Conservation (phyloP, 2,113 vertebrate species). For the Pagrus major region DNA sequence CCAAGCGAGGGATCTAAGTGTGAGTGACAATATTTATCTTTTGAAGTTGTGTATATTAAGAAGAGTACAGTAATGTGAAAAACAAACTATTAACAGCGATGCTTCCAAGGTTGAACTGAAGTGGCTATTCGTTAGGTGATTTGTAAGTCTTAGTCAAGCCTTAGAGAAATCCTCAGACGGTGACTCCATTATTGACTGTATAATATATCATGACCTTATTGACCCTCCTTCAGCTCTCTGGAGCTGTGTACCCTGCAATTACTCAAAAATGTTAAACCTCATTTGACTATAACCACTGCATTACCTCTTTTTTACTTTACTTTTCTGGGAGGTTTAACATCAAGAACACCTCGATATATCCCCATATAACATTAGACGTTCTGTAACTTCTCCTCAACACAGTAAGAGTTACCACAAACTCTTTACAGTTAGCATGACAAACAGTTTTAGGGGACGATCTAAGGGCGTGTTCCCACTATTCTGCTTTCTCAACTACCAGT, state of each 20-base stretch:
- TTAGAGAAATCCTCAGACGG: slow-evolving; percentile 31
- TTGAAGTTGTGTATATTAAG: slow-evolving; percentile 63
- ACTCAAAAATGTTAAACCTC: slow-evolving; percentile 47
- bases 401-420: slow-evolving; percentile 3
- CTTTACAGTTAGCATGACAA: slow-evolving; percentile 61
- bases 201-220: slow-evolving; percentile 4
- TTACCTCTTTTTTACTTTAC: slow-evolving; percentile 50
- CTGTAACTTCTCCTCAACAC: slow-evolving; percentile 11
- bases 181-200: slow-evolving; percentile 5
- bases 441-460: slow-evolving; percentile 44
- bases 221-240: slow-evolving; percentile 40
- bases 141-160: slow-evolving; percentile 24
- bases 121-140: slow-evolving; percentile 31
- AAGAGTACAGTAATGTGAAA: slow-evolving; percentile 67
- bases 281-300: slow-evolving; percentile 42
- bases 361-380: not conserved
- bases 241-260: slow-evolving; percentile 11
- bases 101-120: slow-evolving; percentile 48
- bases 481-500: slow-evolving; percentile 65
- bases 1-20: slow-evolving; percentile 74
- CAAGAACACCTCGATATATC: not conserved
- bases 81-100: slow-evolving; percentile 39
- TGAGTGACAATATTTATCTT: slow-evolving; percentile 69
- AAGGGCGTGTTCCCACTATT: slow-evolving; percentile 23
- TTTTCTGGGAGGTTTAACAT: not conserved